Percentiles rank a stretch among this genome's conserved stretches.
Evolutionary conservation across 2,113 vertebrate species (phyloP).

Genomic region (Bos javanicus): DNA sequence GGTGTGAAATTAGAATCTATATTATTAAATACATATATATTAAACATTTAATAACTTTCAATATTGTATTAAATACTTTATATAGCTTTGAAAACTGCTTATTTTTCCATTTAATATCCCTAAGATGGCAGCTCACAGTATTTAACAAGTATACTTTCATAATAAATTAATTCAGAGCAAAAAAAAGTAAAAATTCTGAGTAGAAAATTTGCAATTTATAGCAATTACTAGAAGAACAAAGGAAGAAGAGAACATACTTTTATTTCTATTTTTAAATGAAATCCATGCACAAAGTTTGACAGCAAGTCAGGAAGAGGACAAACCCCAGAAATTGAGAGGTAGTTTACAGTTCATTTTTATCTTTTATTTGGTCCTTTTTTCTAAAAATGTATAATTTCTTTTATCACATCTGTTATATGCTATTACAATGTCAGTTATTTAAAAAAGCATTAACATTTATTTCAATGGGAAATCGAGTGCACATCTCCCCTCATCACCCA

Average conservation of each 20-base stretch:
- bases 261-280: constrained; percentile 42
- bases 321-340: constrained; percentile 55
- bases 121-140: background rate
- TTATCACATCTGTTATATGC: background rate
- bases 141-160: background rate
- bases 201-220: background rate
- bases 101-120: background rate
- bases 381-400: constrained; percentile 39
- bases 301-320: constrained; percentile 10
- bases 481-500: background rate
- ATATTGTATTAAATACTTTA: background rate
- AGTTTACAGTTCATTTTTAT: constrained; percentile 44
- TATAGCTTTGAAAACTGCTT: background rate
- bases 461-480: background rate
- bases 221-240: background rate
- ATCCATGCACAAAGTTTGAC: constrained; percentile 32
- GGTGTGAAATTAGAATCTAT: background rate
- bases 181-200: background rate
- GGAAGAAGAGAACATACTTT: background rate
- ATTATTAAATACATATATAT: background rate
- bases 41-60: background rate
- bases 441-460: constrained; percentile 17
- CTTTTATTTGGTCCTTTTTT: constrained; percentile 54
- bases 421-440: constrained; percentile 36
- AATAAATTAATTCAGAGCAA: background rate